A percentile compares a stretch with the other conserved stretches of the same genome.
Evolutionary conservation across 2,113 vertebrate genomes (phyloP).

Genomic region (Periophthalmodon schlosseri): DNA sequence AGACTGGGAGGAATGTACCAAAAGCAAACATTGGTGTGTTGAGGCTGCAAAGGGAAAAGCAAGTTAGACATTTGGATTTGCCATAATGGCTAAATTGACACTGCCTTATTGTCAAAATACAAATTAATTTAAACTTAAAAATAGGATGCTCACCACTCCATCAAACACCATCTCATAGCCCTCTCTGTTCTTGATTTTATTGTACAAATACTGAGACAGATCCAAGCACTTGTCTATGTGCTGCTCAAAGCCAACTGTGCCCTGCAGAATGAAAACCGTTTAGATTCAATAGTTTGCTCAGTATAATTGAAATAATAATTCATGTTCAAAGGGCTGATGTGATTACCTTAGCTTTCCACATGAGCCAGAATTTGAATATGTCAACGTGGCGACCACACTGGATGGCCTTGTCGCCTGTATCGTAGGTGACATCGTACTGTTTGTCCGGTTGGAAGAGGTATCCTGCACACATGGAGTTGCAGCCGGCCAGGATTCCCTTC

Average conservation of each 20-base stretch:
- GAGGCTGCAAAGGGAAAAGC: slow-evolving; percentile 79
- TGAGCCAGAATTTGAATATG: slow-evolving; percentile 99
- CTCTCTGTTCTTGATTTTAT: slow-evolving; percentile 95
- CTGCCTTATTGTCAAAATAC: background rate
- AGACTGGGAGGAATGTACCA: slow-evolving; percentile 97
- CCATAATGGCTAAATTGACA: background rate
- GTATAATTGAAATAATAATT: background rate
- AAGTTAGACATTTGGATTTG: background rate
- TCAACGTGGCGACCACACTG: slow-evolving; percentile 97
- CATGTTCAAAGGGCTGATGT: background rate
- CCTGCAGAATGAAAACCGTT: slow-evolving; percentile 71
- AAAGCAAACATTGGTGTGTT: slow-evolving; percentile 98
- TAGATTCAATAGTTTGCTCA: background rate
- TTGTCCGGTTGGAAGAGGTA: slow-evolving; percentile 99
- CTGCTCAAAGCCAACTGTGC: slow-evolving; percentile 95
- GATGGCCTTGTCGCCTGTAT: slow-evolving; percentile 97
- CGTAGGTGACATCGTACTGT: slow-evolving; percentile 95
- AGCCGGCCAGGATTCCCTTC: slow-evolving; percentile 92
- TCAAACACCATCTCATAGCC: slow-evolving; percentile 97
- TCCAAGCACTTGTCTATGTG: slow-evolving; percentile 98
- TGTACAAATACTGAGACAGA: slow-evolving; percentile 93
- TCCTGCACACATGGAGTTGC: slow-evolving; percentile 98
- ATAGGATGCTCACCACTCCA: slow-evolving; percentile 83
- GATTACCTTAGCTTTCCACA: slow-evolving; percentile 99
- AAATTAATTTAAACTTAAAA: background rate